phyloP scores from a whole-genome alignment of 2,888 invertebrate species.

The Philonicus albiceps region DNA sequence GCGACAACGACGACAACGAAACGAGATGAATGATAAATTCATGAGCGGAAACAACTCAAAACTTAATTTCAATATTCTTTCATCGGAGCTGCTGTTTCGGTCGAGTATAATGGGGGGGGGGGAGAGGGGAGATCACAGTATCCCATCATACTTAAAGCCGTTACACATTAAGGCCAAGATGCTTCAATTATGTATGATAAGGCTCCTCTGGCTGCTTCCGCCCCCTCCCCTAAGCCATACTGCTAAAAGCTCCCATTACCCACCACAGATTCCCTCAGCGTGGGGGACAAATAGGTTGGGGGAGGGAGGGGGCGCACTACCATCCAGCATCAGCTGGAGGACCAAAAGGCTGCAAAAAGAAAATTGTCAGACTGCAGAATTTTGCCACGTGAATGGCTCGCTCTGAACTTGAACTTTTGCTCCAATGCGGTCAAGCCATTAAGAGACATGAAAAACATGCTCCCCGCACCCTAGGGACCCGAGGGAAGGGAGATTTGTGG shows the following conservation, averaged over 20 bases:
- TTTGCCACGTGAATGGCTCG: background rate
- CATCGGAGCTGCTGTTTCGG: background rate
- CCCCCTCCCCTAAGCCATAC: background rate
- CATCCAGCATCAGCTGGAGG: background rate
- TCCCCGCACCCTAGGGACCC: background rate
- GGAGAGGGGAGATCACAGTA: background rate
- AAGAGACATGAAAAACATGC: background rate
- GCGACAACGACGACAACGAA: background rate
- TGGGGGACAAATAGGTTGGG: too few species aligned
- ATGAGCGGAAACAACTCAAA: constrained; percentile 4
- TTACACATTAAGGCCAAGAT: background rate
- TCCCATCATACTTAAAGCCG: background rate
- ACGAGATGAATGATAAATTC: constrained; percentile 2
- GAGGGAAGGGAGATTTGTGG: background rate
- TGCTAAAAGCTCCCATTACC: background rate
- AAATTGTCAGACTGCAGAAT: background rate
- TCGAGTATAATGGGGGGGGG: background rate
- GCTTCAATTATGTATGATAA: background rate
- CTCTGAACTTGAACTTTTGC: background rate
- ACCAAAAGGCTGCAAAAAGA: background rate
- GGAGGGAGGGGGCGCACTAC: too few species aligned
- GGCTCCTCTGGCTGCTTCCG: background rate
- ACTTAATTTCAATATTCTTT: constrained; percentile 18
- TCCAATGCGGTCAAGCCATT: background rate
- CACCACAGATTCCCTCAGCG: background rate